Percentiles rank a stretch among this genome's conserved stretches.
Conservation (phyloP, 2,888 invertebrate genomes). For the Dicyrtoma fusca region DNA sequence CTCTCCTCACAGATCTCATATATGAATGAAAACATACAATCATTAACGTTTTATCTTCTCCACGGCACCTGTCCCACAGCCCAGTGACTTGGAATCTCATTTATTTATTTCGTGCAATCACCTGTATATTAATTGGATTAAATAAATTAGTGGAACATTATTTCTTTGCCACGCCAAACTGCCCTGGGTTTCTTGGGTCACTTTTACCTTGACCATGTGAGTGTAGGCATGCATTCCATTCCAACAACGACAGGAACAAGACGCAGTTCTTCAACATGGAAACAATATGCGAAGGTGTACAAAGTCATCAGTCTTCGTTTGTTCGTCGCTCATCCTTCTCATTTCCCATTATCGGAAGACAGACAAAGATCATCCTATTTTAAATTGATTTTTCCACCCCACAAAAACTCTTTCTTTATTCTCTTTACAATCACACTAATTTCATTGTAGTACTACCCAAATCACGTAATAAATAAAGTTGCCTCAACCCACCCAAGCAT, state of each 20-base stretch:
- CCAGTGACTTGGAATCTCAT: slow-evolving; percentile 35
- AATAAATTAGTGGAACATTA: slow-evolving; percentile 31
- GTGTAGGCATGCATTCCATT: not conserved
- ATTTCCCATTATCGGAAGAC: no score
- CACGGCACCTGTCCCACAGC: slow-evolving; percentile 28
- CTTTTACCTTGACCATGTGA: not conserved
- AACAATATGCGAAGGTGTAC: not conserved
- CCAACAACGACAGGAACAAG: no score
- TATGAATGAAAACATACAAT: slow-evolving; percentile 11
- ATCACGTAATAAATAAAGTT: no score
- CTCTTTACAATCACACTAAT: no score
- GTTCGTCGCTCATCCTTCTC: not conserved
- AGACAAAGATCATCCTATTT: no score
- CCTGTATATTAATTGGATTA: slow-evolving; percentile 35
- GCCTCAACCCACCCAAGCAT: no score
- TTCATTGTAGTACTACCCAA: no score
- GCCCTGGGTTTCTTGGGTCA: slow-evolving; percentile 32
- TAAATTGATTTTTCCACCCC: no score
- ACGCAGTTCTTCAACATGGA: no score
- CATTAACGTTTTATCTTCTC: slow-evolving; percentile 9
- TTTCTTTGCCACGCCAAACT: slow-evolving; percentile 41
- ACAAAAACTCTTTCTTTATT: no score
- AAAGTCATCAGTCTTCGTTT: not conserved
- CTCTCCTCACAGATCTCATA: not conserved
- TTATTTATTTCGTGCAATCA: slow-evolving; percentile 32